Conservation (phyloP, 2,113 vertebrate species). For the Tachuris rubrigastra region DNA sequence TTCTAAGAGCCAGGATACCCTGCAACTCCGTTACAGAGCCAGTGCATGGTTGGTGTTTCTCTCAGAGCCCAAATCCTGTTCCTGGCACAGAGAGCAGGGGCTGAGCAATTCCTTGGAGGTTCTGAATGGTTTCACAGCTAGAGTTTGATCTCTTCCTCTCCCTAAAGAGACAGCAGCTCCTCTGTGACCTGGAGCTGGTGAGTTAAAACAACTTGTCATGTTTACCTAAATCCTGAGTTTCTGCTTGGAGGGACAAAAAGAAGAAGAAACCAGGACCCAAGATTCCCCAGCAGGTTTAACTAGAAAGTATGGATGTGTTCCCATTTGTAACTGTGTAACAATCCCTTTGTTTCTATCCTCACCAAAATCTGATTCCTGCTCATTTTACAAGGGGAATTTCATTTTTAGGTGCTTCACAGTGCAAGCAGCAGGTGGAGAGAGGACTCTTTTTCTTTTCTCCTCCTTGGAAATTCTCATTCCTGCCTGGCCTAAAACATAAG, state of each 20-base stretch:
- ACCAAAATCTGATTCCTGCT: neutral
- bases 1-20: constrained; percentile 72
- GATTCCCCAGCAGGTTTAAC: neutral
- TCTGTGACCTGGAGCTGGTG: neutral
- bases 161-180: neutral
- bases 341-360: neutral
- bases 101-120: neutral
- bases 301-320: neutral
- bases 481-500: neutral
- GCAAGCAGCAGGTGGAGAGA: neutral
- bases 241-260: neutral
- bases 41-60: neutral
- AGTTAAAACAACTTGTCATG: neutral
- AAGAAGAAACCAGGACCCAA: neutral
- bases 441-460: neutral
- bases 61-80: neutral
- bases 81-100: neutral
- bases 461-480: neutral
- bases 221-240: neutral
- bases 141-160: neutral
- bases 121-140: neutral
- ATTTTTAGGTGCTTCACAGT: neutral
- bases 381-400: neutral
- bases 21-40: neutral
- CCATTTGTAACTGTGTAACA: neutral